Evolutionary conservation across 2,113 vertebrate genomes (phyloP), one percentile per base, ranked within the genome.

Genomic region (Poecilia latipinna): DNA sequence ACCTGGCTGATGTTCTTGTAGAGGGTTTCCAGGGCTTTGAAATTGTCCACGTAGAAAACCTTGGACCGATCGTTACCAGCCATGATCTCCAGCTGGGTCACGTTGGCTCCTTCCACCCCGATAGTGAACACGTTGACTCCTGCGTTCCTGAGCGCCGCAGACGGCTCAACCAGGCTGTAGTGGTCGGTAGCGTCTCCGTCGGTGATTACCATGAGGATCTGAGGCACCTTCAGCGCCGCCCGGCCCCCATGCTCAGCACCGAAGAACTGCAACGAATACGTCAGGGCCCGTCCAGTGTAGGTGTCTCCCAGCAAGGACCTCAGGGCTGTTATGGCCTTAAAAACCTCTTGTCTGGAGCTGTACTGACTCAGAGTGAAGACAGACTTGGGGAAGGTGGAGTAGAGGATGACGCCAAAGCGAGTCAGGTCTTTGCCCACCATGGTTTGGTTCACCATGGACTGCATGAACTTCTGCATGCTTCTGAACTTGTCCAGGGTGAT

Each of bases 201-300:
- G 4, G 95, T 96, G 80, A 96, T 94, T 61, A 96, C 88, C 80
- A 96, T 83, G 42, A 96, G 80, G 42, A 96, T 90, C 85, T 93
- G 93, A 1, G 93, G 85, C 48, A 95, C 77, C 1, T 82, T 31
- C 17, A 64, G 32, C 2, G 68, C 75, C 0, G 64, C 72, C 6
- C 93, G 86, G 0, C 95, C 94, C 6, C 95, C 94, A 5, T 93
- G 26, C 5, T 32, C 8, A 1, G 60, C 26, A 3, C 60, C 35
- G 70, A 96, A 95, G 82, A 79, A 94, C 24, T 82, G 12, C 8
- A 93, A 67, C 0, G 93, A 84, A 73, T 93, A 95, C 0, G 4
- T 7, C 77, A 96, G 72, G 70, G 95, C 95, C 24, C 64, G 90
- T 4, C 90, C 91, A 1, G 95, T 96, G 77, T 91, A 91, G 7